Percentiles rank a stretch among this genome's conserved stretches.
Conservation (phyloP, 2,888 invertebrate species). For the Drosophila lutescens region DNA sequence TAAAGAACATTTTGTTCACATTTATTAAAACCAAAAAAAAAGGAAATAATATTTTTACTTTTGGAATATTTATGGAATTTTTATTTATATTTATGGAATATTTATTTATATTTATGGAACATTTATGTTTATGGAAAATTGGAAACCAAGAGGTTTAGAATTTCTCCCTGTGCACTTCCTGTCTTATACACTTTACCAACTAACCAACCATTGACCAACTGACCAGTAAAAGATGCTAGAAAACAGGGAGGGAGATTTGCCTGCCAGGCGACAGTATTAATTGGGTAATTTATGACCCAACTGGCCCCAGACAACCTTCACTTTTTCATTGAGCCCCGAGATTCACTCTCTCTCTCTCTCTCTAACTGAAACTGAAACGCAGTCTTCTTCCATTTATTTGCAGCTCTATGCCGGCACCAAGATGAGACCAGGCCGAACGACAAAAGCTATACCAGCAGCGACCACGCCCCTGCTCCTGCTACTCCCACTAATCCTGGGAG, state of each 20-base stretch:
- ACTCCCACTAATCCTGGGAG: slow-evolving; percentile 47
- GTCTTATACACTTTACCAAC: neutral
- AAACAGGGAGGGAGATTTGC: slow-evolving; percentile 17
- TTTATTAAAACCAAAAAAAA: too few relatives aligned
- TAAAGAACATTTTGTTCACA: too few relatives aligned
- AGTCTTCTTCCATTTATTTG: slow-evolving; percentile 28
- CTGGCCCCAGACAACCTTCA: slow-evolving; percentile 40
- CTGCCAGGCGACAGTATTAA: slow-evolving; percentile 54
- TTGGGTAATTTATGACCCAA: slow-evolving; percentile 59
- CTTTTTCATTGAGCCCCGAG: slow-evolving; percentile 16
- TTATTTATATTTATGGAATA: too few relatives aligned
- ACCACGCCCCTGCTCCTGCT: slow-evolving; percentile 53
- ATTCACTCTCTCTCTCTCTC: neutral
- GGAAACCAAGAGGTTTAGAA: too few relatives aligned
- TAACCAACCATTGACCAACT: slow-evolving; percentile 27
- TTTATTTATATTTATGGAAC: too few relatives aligned
- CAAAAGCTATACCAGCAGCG: slow-evolving; percentile 33
- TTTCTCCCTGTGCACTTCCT: neutral
- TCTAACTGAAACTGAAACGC: slow-evolving; percentile 16
- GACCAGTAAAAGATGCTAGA: slow-evolving; percentile 20
- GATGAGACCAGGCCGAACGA: slow-evolving; percentile 67
- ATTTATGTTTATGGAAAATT: too few relatives aligned
- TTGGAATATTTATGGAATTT: too few relatives aligned
- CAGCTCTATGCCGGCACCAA: slow-evolving; percentile 66
- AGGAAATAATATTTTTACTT: too few relatives aligned